phyloP scores from a whole-genome alignment of 1,140 invertebrate species.

The Pentalonia nigronervosa region DNA sequence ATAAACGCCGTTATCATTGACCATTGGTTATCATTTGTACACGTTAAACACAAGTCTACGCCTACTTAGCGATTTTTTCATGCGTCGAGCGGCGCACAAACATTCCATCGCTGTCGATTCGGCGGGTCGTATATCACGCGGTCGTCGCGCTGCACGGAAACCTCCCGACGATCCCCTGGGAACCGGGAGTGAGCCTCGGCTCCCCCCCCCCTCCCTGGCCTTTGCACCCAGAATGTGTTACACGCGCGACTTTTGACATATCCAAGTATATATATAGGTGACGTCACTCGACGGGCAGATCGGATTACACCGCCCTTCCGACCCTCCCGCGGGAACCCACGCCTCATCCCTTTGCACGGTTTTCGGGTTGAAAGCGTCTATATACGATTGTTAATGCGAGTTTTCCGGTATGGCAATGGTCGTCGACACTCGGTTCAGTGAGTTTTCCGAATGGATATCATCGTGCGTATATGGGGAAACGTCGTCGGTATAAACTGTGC shows the following conservation, averaged over 20 bases:
- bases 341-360: not conserved
- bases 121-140: not conserved
- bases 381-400: not conserved
- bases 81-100: not conserved
- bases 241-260: slow-evolving; percentile 1
- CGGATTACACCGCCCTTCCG: slow-evolving; percentile 33
- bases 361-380: not conserved
- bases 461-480: not conserved
- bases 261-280: not conserved
- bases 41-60: not conserved
- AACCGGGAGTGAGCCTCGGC: not conserved
- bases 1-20: not conserved
- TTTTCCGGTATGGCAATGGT: slow-evolving; percentile 22
- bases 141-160: not conserved
- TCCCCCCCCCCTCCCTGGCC: not conserved
- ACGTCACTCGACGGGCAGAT: slow-evolving; percentile 41
- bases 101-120: not conserved
- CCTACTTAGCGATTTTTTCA: not conserved
- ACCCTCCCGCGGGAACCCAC: not conserved
- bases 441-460: slow-evolving; percentile 45
- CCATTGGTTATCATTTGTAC: not conserved
- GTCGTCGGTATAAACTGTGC: not conserved
- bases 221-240: not conserved
- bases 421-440: slow-evolving; percentile 34
- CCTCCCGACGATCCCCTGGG: not conserved